phyloP scores from a whole-genome alignment of 2,797 vertebrate species.

The Podarcis lilfordi region DNA sequence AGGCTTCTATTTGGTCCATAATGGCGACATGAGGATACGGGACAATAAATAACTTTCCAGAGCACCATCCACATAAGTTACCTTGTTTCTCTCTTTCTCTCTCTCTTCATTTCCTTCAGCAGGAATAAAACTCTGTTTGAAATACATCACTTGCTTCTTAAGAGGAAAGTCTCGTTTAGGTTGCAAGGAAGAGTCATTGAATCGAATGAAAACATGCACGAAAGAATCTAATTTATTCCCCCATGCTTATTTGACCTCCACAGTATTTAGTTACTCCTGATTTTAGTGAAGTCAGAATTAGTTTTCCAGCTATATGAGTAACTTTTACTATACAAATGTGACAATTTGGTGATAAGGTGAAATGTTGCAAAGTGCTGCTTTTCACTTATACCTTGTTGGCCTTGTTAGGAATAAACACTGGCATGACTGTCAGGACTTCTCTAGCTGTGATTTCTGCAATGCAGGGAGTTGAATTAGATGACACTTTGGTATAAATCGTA shows the following conservation, averaged over 20 bases:
- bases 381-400: too few relatives aligned
- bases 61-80: not conserved
- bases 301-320: not conserved
- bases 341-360: not conserved
- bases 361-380: too few relatives aligned
- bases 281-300: not conserved
- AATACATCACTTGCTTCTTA: not conserved
- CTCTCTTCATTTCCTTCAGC: not conserved
- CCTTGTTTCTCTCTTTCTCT: not conserved
- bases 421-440: too few relatives aligned
- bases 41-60: not conserved
- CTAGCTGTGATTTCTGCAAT: too few relatives aligned
- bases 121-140: not conserved
- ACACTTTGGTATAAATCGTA: too few relatives aligned
- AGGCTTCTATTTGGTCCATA: accelerated
- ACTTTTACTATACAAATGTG: too few relatives aligned
- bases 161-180: not conserved
- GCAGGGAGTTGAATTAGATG: too few relatives aligned
- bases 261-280: not conserved
- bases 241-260: not conserved
- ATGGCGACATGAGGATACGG: not conserved
- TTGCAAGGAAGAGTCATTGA: not conserved
- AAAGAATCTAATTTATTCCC: not conserved
- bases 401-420: too few relatives aligned
- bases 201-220: not conserved